Base-by-base conservation (phyloP, 2,888 invertebrate genomes). In the Entomobrya multifasciata region DNA sequence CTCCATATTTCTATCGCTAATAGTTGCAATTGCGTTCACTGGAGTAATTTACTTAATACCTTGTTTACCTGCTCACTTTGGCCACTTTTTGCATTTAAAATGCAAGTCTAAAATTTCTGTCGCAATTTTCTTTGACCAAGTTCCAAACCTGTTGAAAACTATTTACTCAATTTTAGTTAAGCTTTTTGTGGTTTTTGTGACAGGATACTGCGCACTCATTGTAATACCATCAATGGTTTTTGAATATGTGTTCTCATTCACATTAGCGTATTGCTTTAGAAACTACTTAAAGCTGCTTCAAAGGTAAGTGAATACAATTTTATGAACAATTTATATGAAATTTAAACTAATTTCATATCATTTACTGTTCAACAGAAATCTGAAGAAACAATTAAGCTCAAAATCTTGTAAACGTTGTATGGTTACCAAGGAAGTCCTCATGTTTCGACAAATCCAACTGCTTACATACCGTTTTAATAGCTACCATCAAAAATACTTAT, bases 401-500 rank as follows among this genome's bases (percentile, higher is more conserved):
- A n/a, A n/a, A n/a, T n/a, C n/a, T n/a, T n/a, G n/a, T n/a, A n/a
- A n/a, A n/a, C n/a, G n/a, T n/a, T n/a, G n/a, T n/a, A n/a, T n/a
- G n/a, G n/a, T n/a, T n/a, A 11, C 13, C 49, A 49, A 10, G 17
- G 20, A 55, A 20, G 55, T 77, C 6, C 55, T 41, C n/a, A 8
- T 65, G 11, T 79, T 49, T 20, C 47, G 79, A 11, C 30, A 79
- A 36, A 79, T 79, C 25, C 65, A 65, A 17, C 55, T 79, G 30
- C 52, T 79, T 1, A 41, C 41, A 30, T 65, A 27, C 10, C n/a
- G 27, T 11, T 79, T 79, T 65, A 79, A 79, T 13, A 17, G 5
- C 22, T 79, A 36, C 27, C 65, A 79, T 20, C 62, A 79, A 22
- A 13, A 20, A 1, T 15, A 62, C 25, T 10, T 30, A 11, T 79